Conservation (phyloP, 2,113 vertebrate genomes). For the Eurystomus gularis region DNA sequence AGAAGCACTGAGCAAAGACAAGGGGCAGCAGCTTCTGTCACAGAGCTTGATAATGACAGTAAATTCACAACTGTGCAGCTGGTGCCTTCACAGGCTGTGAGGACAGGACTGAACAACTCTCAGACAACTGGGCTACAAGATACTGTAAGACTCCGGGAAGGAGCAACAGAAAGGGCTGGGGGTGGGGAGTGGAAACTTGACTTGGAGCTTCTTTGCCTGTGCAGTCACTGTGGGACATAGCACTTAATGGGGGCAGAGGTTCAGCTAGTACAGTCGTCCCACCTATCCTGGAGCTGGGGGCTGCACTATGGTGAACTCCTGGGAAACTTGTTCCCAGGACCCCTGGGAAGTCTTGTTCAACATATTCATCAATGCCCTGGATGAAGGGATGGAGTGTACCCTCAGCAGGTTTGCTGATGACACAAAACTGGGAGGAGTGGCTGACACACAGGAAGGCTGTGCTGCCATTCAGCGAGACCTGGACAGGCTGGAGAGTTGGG, state of each 20-base stretch:
- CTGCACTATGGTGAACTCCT: neutral
- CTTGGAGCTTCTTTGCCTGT: neutral
- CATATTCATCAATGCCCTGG: neutral
- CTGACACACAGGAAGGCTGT: neutral
- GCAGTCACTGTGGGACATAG: neutral
- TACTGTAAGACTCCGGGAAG: neutral
- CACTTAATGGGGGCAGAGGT: neutral
- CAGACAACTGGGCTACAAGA: neutral
- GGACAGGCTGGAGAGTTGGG: neutral
- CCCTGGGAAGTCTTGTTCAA: neutral
- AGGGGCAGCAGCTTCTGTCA: neutral
- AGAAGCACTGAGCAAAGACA: neutral
- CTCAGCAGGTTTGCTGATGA: neutral
- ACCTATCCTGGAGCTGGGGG: neutral
- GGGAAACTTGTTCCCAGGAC: neutral
- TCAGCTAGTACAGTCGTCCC: neutral
- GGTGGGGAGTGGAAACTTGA: neutral
- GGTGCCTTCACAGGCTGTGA: neutral
- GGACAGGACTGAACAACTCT: neutral
- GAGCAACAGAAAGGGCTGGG: neutral
- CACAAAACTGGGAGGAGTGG: neutral
- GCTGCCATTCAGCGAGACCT: neutral
- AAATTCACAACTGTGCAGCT: neutral
- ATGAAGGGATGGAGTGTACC: neutral
- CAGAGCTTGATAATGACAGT: neutral